Evolutionary conservation across 2,113 vertebrate genomes (phyloP), one percentile per base, ranked within the genome.

Genomic region (Stigmatopora nigra): DNA sequence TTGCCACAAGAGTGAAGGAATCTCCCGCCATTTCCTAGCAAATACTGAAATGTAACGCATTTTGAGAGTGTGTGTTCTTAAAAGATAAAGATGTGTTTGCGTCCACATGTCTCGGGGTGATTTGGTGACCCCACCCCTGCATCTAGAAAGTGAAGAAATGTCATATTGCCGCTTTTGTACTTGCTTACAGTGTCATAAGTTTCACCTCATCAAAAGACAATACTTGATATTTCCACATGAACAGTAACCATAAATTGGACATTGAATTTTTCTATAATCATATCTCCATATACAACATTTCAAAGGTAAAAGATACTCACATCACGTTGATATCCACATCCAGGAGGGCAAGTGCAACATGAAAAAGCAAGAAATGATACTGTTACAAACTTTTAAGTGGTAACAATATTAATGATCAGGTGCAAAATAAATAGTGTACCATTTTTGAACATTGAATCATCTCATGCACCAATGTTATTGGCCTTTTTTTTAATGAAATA

Each of bases 11-110:
- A 61, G 22, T 48, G 38, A 79, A 57, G 68, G 69, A 73, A 79
- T 68, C 71, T 63, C 51, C 77, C 25, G 4, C 48, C 48, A 64
- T 17, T 35, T 64, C 53, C 10, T 56, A 36, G 72, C 56, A 57
- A 67, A 63, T 48, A 14, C 6, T 15, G 65, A 19, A 58, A 38
- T 60, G 13, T 57, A 64, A 64, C 48, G 68, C 59, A 61, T 59
- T 63, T 51, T 67, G 80, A 35, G 70, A 76, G 60, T 75, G 61
- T 78, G 72, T 89, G 87, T 81, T 84, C 20, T 15, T 10, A 3
- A 69, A 70, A 88, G 87, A 89, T 89, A 88, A 88, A 83, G 73
- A 80, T 0, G 47, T 82, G 58, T 83, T 76, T 72, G 71, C 47
- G 25, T 68, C 49, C 63, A 72, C 65, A 77, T 69, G 64, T 53